These are phyloP conservation scores for Meghimatium bilineatum DNA, from an alignment of 2,888 invertebrate species.

Conservation along the genomic window DNA sequence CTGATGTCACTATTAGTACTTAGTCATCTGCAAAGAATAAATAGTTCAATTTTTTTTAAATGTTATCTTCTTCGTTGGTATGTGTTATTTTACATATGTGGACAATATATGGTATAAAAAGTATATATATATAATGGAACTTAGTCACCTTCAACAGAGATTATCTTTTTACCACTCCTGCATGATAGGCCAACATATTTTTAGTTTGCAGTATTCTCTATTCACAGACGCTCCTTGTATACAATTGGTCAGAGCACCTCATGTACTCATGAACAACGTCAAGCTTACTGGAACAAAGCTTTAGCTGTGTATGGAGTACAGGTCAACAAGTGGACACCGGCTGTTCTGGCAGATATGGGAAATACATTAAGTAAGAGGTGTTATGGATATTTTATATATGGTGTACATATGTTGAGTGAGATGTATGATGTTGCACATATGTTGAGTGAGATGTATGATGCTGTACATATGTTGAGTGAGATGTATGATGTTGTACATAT, in stretches of 20 bases:
- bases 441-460: neutral
- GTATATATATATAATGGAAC: no score
- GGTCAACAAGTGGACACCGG: constrained; percentile 49
- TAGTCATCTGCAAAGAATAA: no score
- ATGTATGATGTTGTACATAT: neutral
- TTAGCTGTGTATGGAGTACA: constrained; percentile 40
- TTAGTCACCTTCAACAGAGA: no score
- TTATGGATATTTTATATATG: neutral
- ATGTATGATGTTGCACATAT: neutral
- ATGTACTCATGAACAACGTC: constrained; percentile 42
- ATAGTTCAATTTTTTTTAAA: no score
- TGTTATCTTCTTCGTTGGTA: no score
- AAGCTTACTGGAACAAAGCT: constrained; percentile 47
- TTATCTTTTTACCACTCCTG: neutral
- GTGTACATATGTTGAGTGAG: neutral
- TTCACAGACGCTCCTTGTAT: constrained; percentile 50
- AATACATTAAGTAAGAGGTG: neutral
- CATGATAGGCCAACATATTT: neutral
- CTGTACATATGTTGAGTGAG: neutral
- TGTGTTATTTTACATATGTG: no score
- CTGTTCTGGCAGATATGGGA: constrained; percentile 54
- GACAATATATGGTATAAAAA: no score
- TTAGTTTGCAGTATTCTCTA: neutral
- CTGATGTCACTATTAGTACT: no score
- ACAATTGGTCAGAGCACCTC: constrained; percentile 48